A percentile compares a stretch with the other conserved stretches of the same genome.
phyloP scores from a whole-genome alignment of 2,113 vertebrate genomes.

The Dunckerocampus dactyliophorus region DNA sequence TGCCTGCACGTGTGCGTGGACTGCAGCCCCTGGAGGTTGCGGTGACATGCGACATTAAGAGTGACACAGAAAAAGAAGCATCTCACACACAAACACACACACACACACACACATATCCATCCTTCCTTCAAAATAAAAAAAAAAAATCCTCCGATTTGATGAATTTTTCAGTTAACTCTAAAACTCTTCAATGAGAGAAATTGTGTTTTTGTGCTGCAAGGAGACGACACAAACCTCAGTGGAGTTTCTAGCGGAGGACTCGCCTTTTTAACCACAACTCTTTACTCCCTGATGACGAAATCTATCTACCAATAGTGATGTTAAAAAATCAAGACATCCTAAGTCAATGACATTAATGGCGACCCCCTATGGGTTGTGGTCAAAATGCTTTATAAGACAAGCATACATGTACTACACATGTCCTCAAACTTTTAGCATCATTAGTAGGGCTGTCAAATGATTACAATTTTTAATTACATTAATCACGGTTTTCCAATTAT shows the following conservation, averaged over 20 bases:
- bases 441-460: no score
- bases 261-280: conserved; percentile 28
- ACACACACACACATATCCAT: not conserved
- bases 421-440: no score
- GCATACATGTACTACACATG: no score
- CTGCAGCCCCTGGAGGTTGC: conserved; percentile 43
- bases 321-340: no score
- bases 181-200: conserved; percentile 47
- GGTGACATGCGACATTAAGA: conserved; percentile 57
- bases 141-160: conserved; percentile 45
- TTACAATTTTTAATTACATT: no score
- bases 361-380: no score
- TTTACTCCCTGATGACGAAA: conserved; percentile 30
- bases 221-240: conserved; percentile 41
- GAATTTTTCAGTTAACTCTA: conserved; percentile 57
- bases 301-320: no score
- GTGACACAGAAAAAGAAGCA: conserved; percentile 65
- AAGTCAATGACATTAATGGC: no score
- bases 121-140: conserved; percentile 3
- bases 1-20: conserved; percentile 8
- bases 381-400: no score
- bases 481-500: no score
- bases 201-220: conserved; percentile 47
- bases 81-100: conserved; percentile 13
- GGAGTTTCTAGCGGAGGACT: conserved; percentile 37